Conservation (phyloP, 2,888 invertebrate genomes). For the Eupithecia dodoneata region DNA sequence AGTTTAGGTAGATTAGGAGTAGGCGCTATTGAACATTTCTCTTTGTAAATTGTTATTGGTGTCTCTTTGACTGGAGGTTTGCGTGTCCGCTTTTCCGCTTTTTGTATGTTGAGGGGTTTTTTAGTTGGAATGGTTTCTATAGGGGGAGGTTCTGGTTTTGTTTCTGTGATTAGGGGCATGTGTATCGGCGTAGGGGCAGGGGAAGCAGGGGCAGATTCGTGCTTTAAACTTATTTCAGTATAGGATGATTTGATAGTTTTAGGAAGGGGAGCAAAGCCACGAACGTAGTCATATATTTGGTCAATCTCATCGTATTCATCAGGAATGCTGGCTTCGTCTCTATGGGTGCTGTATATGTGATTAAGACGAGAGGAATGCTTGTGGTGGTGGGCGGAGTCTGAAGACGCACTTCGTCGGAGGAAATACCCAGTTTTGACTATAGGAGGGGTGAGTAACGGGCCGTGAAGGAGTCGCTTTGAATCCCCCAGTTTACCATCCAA, state of each 20-base stretch:
- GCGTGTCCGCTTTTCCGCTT: conserved; percentile 90
- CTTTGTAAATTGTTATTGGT: conserved; percentile 82
- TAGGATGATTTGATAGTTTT: conserved; percentile 90
- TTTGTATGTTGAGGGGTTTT: conserved; percentile 84
- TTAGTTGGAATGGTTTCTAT: conserved; percentile 96
- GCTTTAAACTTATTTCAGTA: conserved; percentile 74
- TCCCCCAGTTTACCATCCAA: conserved; percentile 92
- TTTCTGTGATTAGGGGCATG: conserved; percentile 82
- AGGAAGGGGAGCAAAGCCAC: conserved; percentile 95
- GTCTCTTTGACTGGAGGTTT: conserved; percentile 85
- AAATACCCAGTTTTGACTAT: conserved; percentile 87
- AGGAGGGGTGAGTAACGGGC: conserved; percentile 73
- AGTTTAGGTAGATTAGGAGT: conserved; percentile 87
- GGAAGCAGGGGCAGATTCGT: conserved; percentile 83
- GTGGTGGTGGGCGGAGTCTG: conserved; percentile 87
- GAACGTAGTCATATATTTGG: conserved; percentile 97
- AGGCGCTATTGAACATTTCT: conserved; percentile 83
- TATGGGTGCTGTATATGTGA: conserved; percentile 82
- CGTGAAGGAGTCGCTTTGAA: conserved; percentile 75
- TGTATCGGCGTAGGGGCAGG: conserved; percentile 83
- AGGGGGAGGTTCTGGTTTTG: conserved; percentile 94
- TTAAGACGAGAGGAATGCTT: conserved; percentile 80
- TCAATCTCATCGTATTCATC: conserved; percentile 98
- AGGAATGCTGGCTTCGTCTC: conserved; percentile 87
- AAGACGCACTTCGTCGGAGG: conserved; percentile 90